These are phyloP conservation scores for Grallaria varia DNA, from an alignment of 2,113 vertebrate genomes.

Conservation along the genomic window DNA sequence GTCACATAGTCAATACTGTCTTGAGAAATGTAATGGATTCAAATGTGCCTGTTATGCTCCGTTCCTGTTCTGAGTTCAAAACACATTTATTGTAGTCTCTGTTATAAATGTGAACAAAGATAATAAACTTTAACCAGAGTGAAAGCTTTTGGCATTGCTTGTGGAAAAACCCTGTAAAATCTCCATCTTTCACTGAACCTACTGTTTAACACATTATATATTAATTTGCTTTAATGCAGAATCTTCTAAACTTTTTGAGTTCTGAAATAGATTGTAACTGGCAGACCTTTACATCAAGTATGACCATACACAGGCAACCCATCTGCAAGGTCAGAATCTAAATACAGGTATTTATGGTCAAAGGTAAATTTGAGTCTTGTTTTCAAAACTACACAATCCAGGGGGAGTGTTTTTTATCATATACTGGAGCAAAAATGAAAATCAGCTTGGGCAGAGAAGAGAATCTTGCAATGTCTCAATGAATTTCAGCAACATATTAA, in stretches of 20 bases:
- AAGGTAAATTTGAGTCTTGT: not conserved
- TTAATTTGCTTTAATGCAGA: not conserved
- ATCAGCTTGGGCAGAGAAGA: not conserved
- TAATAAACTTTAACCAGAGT: not conserved
- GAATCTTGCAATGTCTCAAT: not conserved
- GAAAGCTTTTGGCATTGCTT: not conserved
- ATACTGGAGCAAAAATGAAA: not conserved
- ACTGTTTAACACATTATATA: not conserved
- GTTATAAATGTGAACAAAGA: not conserved
- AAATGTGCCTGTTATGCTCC: not conserved
- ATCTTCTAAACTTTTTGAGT: not conserved
- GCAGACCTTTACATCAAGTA: too few relatives aligned
- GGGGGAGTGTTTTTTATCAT: not conserved
- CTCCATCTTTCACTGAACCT: not conserved
- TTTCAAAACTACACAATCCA: not conserved
- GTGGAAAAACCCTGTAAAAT: not conserved
- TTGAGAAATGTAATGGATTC: not conserved
- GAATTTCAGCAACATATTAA: not conserved
- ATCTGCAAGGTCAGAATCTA: not conserved
- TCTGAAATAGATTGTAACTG: not conserved
- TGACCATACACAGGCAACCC: not conserved
- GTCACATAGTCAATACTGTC: not conserved
- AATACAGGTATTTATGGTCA: not conserved
- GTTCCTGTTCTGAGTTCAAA: not conserved
- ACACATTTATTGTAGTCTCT: not conserved